Evolutionary conservation across 64 coral and sea anemone species (phyloP).

Genomic region (Montipora efflorescens): DNA sequence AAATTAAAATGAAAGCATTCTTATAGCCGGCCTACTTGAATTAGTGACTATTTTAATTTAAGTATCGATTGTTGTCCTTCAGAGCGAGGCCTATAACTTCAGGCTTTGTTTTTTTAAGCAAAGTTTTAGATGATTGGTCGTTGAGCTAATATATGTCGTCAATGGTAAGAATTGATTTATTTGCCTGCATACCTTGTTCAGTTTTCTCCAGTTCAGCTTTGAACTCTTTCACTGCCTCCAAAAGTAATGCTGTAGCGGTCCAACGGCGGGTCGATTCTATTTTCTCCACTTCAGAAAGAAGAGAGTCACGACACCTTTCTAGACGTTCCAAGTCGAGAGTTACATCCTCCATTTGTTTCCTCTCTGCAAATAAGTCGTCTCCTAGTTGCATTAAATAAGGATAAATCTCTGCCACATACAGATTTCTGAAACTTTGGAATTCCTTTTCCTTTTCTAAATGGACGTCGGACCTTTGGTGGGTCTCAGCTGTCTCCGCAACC

Average conservation of each 20-base stretch:
- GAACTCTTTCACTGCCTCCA: neutral
- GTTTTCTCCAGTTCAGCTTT: neutral
- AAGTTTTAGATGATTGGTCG: no score
- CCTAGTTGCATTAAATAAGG: conserved; percentile 36
- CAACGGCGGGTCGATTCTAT: conserved; percentile 5
- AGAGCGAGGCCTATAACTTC: no score
- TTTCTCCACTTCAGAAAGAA: neutral
- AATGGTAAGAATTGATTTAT: neutral
- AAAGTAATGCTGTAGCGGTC: neutral
- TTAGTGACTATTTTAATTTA: no score
- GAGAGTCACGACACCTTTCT: neutral
- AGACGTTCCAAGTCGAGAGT: conserved; percentile 2
- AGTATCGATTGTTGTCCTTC: no score
- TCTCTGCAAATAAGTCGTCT: neutral
- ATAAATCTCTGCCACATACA: conserved; percentile 44
- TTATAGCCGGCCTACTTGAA: no score
- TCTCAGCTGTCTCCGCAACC: neutral
- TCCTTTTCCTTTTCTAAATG: conserved; percentile 31
- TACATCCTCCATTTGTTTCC: neutral
- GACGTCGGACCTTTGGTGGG: conserved; percentile 15
- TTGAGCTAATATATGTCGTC: neutral
- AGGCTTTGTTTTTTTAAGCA: no score
- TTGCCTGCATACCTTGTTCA: conserved; percentile 21
- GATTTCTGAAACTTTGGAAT: conserved; percentile 52
- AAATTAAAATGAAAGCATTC: no score